Evolutionary conservation across 1,140 invertebrate genomes (phyloP).

Genomic region (Gryllus bimaculatus): DNA sequence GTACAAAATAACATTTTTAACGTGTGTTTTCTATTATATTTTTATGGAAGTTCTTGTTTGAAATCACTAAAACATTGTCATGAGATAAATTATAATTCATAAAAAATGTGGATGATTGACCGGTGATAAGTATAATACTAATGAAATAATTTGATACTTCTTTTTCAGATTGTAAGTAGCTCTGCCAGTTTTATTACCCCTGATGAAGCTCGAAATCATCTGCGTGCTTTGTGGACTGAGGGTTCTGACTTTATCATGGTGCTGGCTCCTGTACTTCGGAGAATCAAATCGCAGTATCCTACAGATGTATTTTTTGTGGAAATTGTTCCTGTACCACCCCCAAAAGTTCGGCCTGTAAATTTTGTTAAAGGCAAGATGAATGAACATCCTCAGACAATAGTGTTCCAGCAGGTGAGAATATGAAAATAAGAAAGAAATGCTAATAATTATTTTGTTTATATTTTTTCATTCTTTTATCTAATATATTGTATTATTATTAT

Average conservation of each 20-base stretch:
- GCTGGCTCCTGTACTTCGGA: conserved; percentile 61
- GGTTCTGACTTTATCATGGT: conserved; percentile 60
- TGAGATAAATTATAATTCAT: too few species aligned
- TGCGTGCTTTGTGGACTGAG: conserved; percentile 65
- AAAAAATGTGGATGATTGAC: too few species aligned
- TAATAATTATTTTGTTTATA: too few species aligned
- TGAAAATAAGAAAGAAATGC: too few species aligned
- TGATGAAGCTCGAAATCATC: conserved; percentile 41
- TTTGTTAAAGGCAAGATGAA: conserved; percentile 56
- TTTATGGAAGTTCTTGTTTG: too few species aligned
- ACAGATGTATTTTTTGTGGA: conserved; percentile 87
- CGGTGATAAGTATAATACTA: too few species aligned
- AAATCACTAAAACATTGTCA: too few species aligned
- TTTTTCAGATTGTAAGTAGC: not conserved
- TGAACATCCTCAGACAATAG: conserved; percentile 73
- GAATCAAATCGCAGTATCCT: conserved; percentile 45
- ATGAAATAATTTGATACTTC: too few species aligned
- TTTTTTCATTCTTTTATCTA: too few species aligned
- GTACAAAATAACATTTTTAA: too few species aligned
- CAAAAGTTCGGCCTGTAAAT: conserved; percentile 73
- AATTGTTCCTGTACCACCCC: conserved; percentile 74
- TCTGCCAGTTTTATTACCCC: not conserved
- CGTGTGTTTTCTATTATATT: too few species aligned
- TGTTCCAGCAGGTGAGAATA: conserved; percentile 36
- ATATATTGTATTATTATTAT: too few species aligned